These are phyloP conservation scores for Calephelis virginiensis DNA, from an alignment of 1,140 invertebrate species.

Conservation along the genomic window DNA sequence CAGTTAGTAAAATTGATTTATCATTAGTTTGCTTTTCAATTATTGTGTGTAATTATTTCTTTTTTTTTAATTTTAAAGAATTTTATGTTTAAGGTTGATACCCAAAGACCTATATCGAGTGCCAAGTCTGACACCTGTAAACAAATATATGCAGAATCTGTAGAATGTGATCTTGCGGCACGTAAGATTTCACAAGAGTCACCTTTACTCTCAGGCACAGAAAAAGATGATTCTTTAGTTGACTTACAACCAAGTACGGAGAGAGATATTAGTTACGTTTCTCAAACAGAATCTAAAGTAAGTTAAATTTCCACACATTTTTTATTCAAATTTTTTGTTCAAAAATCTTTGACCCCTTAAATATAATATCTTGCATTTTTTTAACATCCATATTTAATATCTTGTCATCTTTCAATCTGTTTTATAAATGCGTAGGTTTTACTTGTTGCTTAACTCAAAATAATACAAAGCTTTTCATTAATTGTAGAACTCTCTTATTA, in stretches of 20 bases:
- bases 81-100: constrained; percentile 48
- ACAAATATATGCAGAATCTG: constrained; percentile 70
- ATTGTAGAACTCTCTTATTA: no score
- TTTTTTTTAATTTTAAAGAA: constrained; percentile 14
- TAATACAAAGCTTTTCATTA: no score
- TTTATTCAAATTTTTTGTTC: no score
- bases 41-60: neutral
- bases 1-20: no score
- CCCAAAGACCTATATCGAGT: constrained; percentile 56
- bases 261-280: constrained; percentile 71
- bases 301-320: neutral
- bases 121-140: constrained; percentile 64
- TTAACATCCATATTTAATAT: no score
- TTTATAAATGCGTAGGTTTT: no score
- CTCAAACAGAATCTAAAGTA: constrained; percentile 77
- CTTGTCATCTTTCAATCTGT: no score
- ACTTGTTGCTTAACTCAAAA: no score
- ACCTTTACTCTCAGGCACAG: constrained; percentile 54
- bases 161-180: constrained; percentile 59
- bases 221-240: constrained; percentile 69
- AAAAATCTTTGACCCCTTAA: no score
- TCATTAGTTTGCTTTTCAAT: no score
- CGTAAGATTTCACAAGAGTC: constrained; percentile 67
- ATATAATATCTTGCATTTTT: no score
- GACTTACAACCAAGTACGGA: constrained; percentile 75